These are phyloP conservation scores for Drosophila setosimentum DNA, from an alignment of 2,888 invertebrate genomes.

Conservation along the genomic window DNA sequence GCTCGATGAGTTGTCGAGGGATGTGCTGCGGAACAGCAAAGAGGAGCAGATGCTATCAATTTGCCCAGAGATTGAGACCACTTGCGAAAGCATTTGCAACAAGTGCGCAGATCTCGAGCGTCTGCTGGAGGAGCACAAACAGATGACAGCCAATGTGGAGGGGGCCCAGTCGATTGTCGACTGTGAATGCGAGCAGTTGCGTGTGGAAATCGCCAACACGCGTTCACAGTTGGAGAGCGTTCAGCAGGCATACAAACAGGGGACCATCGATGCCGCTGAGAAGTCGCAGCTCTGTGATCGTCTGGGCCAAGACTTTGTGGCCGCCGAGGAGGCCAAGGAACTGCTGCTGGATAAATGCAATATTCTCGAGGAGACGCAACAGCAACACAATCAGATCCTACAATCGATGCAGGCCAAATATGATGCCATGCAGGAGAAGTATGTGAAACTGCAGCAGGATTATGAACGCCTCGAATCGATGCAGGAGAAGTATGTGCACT, in stretches of 20 bases:
- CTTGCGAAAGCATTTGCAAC: constrained; percentile 62
- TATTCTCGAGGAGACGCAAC: constrained; percentile 63
- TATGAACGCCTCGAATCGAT: constrained; percentile 67
- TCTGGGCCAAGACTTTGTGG: constrained; percentile 58
- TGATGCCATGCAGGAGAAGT: constrained; percentile 70
- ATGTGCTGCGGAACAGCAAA: constrained; percentile 72
- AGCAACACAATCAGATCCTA: constrained; percentile 52
- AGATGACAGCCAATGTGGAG: constrained; percentile 6
- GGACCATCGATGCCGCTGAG: constrained; percentile 54
- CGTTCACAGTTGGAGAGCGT: constrained; percentile 62
- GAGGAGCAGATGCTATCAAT: constrained; percentile 73
- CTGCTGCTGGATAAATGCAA: constrained; percentile 70
- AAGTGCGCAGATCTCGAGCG: constrained; percentile 75
- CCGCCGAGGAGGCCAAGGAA: constrained; percentile 59
- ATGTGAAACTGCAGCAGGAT: constrained; percentile 64
- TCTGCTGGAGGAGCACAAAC: constrained; percentile 61
- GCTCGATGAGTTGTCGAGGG: constrained; percentile 56
- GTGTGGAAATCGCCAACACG: constrained; percentile 59
- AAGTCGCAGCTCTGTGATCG: constrained; percentile 67
- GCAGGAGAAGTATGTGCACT: constrained; percentile 62
- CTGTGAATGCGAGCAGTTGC: constrained; percentile 68
- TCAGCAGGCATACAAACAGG: constrained; percentile 57
- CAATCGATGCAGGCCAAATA: constrained; percentile 72
- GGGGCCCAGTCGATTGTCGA: constrained; percentile 25
- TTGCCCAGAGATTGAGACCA: constrained; percentile 46